These are phyloP conservation scores for Eudyptes chrysolophus DNA, from an alignment of 2,113 vertebrate genomes.

Conservation along the genomic window DNA sequence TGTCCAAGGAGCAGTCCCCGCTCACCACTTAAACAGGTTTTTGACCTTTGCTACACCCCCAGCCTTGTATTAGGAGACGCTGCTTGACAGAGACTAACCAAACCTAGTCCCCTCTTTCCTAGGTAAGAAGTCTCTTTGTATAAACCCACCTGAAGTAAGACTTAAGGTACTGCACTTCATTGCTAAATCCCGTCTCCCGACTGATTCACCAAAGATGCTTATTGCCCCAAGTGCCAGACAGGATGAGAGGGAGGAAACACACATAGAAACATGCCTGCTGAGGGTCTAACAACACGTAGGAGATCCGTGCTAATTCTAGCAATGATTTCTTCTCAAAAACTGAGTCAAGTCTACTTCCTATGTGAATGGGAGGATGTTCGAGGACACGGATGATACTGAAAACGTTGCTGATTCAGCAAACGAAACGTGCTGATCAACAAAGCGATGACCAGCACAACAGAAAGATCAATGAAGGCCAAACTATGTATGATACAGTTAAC, in stretches of 20 bases:
- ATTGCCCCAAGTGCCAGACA: background rate
- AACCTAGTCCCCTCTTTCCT: background rate
- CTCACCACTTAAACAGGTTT: background rate
- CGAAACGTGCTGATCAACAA: background rate
- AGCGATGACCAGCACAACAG: background rate
- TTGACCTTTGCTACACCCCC: background rate
- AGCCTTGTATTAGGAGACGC: background rate
- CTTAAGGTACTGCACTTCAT: background rate
- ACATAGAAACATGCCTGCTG: background rate
- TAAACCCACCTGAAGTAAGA: background rate
- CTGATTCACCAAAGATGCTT: background rate
- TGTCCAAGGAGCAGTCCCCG: background rate
- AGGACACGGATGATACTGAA: background rate
- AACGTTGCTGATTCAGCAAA: background rate
- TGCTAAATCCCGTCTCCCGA: background rate
- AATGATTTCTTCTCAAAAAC: background rate
- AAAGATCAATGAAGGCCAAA: background rate
- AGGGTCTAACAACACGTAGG: background rate
- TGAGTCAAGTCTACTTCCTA: background rate
- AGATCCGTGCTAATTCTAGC: background rate
- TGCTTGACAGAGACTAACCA: background rate
- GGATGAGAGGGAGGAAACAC: background rate
- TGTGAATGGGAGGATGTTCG: background rate
- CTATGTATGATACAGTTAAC: background rate
- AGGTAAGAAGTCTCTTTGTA: background rate